phyloP scores from a whole-genome alignment of 2,888 invertebrate genomes.

The Leptogaster cylindrica region DNA sequence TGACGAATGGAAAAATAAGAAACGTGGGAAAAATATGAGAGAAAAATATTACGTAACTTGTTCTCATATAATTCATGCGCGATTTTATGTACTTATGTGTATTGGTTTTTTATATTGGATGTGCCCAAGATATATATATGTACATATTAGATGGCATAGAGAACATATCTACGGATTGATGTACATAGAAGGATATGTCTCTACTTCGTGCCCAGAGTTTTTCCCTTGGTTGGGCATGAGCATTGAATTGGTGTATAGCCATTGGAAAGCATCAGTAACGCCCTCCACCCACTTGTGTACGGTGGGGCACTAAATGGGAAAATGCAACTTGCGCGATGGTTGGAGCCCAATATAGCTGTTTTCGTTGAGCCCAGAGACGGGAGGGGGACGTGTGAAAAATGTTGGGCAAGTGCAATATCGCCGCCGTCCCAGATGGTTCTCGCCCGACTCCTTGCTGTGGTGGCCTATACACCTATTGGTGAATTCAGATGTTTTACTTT shows the following conservation, averaged over 20 bases:
- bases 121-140: slow-evolving; percentile 10
- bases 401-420: slow-evolving; percentile 42
- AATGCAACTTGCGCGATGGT: slow-evolving; percentile 51
- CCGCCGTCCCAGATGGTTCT: slow-evolving; percentile 21
- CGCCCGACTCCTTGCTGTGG: slow-evolving; percentile 13
- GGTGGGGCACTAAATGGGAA: slow-evolving; percentile 47
- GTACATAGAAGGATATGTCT: slow-evolving; percentile 24
- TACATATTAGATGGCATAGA: slow-evolving; percentile 27
- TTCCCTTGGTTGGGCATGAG: slow-evolving; percentile 52
- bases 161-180: slow-evolving; percentile 37
- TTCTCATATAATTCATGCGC: slow-evolving; percentile 48
- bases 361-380: neutral
- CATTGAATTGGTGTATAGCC: slow-evolving; percentile 52
- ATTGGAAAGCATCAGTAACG: slow-evolving; percentile 53
- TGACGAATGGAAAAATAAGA: slow-evolving; percentile 28
- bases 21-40: slow-evolving; percentile 28
- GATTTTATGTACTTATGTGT: slow-evolving; percentile 42
- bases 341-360: slow-evolving; percentile 37
- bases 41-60: slow-evolving; percentile 44
- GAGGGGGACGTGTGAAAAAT: slow-evolving; percentile 22
- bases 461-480: slow-evolving; percentile 32
- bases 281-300: slow-evolving; percentile 53
- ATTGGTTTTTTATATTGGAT: slow-evolving; percentile 38
- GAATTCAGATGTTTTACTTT: slow-evolving; percentile 36
- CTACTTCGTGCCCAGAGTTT: slow-evolving; percentile 18